A percentile compares a stretch with the other conserved stretches of the same genome.
These are phyloP conservation scores for Rhynchotus rufescens DNA, from an alignment of 2,797 vertebrate genomes.

Conservation along the genomic window DNA sequence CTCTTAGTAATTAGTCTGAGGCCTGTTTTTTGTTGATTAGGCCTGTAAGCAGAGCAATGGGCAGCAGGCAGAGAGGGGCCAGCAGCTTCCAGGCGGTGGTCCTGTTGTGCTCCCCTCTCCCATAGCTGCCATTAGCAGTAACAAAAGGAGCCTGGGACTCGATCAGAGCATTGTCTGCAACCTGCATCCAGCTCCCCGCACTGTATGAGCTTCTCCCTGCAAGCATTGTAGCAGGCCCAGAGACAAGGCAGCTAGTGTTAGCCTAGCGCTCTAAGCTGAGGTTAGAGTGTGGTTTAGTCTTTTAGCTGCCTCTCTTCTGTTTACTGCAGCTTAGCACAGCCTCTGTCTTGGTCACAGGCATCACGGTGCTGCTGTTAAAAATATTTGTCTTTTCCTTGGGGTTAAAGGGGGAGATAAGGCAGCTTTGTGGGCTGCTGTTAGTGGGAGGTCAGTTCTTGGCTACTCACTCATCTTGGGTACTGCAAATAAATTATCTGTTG, in stretches of 20 bases:
- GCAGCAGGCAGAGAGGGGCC: too few relatives aligned
- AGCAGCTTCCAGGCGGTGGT: not conserved
- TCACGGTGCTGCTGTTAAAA: not conserved
- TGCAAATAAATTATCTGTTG: not conserved
- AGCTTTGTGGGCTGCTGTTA: not conserved
- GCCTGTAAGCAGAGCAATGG: not conserved
- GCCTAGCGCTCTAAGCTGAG: not conserved
- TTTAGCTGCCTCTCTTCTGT: not conserved
- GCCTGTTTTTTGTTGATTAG: not conserved
- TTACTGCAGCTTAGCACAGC: not conserved
- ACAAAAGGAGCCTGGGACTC: not conserved
- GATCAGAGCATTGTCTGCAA: not conserved
- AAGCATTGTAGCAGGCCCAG: not conserved
- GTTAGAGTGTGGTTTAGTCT: not conserved
- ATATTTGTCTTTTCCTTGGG: not conserved
- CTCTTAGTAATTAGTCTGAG: not conserved
- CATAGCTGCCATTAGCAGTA: not conserved
- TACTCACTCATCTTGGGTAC: not conserved
- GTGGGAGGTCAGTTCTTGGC: not conserved
- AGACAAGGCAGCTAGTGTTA: not conserved
- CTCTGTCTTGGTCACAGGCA: not conserved
- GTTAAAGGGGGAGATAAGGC: not conserved
- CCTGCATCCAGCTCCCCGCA: not conserved
- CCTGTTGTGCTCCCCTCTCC: not conserved
- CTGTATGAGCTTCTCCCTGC: accelerated